Base-by-base conservation (phyloP, 2,113 vertebrate genomes). In the Nipponia nippon region DNA sequence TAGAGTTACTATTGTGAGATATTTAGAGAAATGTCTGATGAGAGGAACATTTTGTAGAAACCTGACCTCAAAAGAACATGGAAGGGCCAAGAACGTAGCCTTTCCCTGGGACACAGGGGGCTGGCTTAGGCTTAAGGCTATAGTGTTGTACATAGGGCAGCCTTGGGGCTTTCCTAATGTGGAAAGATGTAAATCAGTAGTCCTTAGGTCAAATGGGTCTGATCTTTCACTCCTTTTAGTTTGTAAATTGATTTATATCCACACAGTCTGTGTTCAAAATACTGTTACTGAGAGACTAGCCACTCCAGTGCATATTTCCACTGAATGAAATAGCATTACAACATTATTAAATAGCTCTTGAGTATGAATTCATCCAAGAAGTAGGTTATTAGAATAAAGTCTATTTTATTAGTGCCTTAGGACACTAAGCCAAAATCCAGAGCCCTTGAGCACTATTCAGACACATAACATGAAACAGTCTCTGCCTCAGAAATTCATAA, bases 331-430 rank as follows among this genome's bases (percentile, higher is more conserved):
- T 59, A 87, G 23, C 50, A 26, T 66, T 89, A 12, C 50, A 91
- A 27, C 14, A 19, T 56, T 89, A 78, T 93, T 91, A 94, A 96
- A 89, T 73, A 89, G 65, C 66, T 82, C 26, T 87, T 77, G 71
- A 94, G n/a, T 63, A 94, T 56, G 73, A 94, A 96, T 85, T 87
- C 23, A 81, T 76, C 71, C 55, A 95, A 85, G 52, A 72, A 90
- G 71, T 62, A 78, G 63, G 69, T 91, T 95, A 80, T 77, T 93
- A 90, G 78, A 83, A 85, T 91, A 77, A 91, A 89, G 49, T 53
- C 50, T 83, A 13, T 93, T 91, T 93, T 91, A 77, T 88, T 93
- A 72, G 75, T 87, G 59, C 53, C 67, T 81, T 94, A 73, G 59
- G 93, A 95, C 42, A 38, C 42, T 61, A 62, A 66, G 75, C 32